Base-by-base conservation (phyloP, 2,888 invertebrate genomes). In the Steinernema hermaphroditum region DNA sequence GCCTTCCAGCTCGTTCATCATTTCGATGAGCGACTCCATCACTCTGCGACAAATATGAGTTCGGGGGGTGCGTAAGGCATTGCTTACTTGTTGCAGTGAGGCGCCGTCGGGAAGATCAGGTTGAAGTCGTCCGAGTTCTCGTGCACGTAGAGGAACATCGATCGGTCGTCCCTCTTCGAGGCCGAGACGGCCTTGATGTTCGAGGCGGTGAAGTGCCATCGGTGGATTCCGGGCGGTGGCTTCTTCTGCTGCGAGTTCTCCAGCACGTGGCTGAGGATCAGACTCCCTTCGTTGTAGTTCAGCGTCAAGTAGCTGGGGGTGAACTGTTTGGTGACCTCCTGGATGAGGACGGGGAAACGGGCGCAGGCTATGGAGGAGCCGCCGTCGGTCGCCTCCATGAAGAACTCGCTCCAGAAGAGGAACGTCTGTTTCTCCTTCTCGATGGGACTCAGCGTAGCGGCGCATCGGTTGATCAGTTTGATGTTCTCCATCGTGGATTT, bases 91-190 rank as follows among this genome's bases (percentile, higher is more conserved):
- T 75, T 74, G 69, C 86, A 83, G 87, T 93, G 93, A 57, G 91
- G 90, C 77, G 92, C 91, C 0, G 96, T 96, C 0, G 98, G 95
- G 83, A 98, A 92, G 88, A 92, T 96, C 89, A 98, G 94, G 91
- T 97, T 96, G 89, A 98, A 98, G 89, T 97, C 96, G 86, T 96
- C 96, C 0, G 96, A 96, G 88, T 97, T 96, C 88, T 96, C 93
- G 87, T 94, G 93, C 43, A 98, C 97, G 88, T 98, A 99, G 0
- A 99, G 90, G 88, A 96, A 96, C 14, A 97, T 90, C 79, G 96
- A 96, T 22, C 96, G 90, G 86, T 95, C 94, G 88, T 98, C 97
- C 50, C 96, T 91, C 88, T 96, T 96, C 88, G 96, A 97, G 76
- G 95, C 82, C 2, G 85, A 84, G 79, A 94, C 92, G 82, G 93